Evolutionary conservation across 2,113 vertebrate species (phyloP).

Genomic region (Chiloscyllium plagiosum): DNA sequence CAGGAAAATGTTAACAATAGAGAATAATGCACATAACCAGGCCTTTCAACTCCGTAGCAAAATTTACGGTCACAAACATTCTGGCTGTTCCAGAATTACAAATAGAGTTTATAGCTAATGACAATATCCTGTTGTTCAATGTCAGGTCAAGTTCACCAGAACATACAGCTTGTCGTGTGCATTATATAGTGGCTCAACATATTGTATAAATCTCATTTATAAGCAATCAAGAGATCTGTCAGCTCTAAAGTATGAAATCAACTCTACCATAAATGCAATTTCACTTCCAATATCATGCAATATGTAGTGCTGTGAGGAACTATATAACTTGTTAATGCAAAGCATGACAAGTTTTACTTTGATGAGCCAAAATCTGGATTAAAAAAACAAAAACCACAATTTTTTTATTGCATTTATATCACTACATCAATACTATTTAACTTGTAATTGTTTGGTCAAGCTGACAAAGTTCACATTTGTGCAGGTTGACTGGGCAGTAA

Average conservation of each 20-base stretch:
- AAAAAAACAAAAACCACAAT: neutral
- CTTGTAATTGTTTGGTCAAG: neutral
- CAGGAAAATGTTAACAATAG: neutral
- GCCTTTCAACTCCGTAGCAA: neutral
- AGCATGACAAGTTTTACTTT: neutral
- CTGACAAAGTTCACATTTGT: neutral
- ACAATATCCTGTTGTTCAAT: neutral
- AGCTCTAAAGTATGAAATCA: neutral
- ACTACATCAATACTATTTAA: neutral
- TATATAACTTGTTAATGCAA: neutral
- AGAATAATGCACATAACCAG: neutral
- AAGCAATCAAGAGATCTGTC: neutral
- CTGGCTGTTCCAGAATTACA: neutral
- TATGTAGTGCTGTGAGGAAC: neutral
- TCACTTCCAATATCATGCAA: neutral
- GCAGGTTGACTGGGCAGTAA: neutral
- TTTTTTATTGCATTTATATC: neutral
- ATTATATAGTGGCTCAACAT: neutral
- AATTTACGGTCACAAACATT: neutral
- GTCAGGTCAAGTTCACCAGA: neutral
- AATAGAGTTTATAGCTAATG: neutral
- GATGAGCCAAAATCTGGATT: neutral
- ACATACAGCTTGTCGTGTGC: neutral
- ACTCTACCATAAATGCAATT: neutral
- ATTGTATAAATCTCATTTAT: neutral